These are phyloP conservation scores for Drosophila parabipectinata DNA, from an alignment of 1,140 invertebrate species.

Conservation along the genomic window DNA sequence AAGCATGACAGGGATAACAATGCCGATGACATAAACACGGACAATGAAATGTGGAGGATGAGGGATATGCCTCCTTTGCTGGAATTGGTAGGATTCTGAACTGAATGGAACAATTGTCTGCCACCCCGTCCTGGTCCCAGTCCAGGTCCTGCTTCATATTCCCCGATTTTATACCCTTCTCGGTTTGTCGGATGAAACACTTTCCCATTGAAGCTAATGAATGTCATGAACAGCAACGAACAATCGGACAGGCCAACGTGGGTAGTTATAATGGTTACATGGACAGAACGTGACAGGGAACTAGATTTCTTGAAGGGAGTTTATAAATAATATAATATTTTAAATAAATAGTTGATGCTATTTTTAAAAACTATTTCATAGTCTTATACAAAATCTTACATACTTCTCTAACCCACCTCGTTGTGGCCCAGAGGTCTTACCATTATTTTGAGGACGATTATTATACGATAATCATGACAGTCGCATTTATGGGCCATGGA, in stretches of 20 bases:
- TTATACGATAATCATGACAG: slow-evolving; percentile 37
- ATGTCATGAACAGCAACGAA: slow-evolving; percentile 44
- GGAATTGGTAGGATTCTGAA: slow-evolving; percentile 37
- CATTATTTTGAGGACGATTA: slow-evolving; percentile 22
- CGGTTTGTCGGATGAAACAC: slow-evolving; percentile 53
- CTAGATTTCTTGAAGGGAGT: neutral
- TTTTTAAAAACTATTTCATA: neutral
- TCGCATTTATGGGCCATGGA: slow-evolving; percentile 27
- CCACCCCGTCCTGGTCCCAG: slow-evolving; percentile 12
- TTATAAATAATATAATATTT: neutral
- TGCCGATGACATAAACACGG: slow-evolving; percentile 60
- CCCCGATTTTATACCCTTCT: slow-evolving; percentile 8
- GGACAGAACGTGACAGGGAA: neutral
- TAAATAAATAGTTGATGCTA: neutral
- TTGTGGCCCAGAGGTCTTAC: neutral
- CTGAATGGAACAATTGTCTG: slow-evolving; percentile 54
- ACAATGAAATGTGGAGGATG: slow-evolving; percentile 18
- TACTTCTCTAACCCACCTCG: slow-evolving; percentile 8
- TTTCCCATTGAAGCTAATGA: slow-evolving; percentile 59
- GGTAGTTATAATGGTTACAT: slow-evolving; percentile 22
- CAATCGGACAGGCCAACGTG: slow-evolving; percentile 31
- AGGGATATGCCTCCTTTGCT: slow-evolving; percentile 17
- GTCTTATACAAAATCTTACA: neutral
- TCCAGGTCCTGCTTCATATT: slow-evolving; percentile 5
- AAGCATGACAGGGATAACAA: slow-evolving; percentile 67